phyloP scores from a whole-genome alignment of 2,888 invertebrate species.

The Sesamia inferens region DNA sequence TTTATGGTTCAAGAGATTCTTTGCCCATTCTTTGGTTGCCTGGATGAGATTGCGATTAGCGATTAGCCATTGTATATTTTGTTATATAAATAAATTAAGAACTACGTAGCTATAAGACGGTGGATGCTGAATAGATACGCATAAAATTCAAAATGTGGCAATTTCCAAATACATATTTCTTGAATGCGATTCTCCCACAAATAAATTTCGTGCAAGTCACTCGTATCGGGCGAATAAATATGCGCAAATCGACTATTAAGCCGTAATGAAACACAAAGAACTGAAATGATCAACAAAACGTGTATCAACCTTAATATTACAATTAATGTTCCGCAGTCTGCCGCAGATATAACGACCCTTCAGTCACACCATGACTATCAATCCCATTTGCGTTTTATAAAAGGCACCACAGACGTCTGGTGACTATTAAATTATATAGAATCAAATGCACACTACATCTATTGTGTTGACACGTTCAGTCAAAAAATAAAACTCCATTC shows the following conservation, averaged over 20 bases:
- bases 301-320: background rate
- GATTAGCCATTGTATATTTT: no score
- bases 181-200: background rate
- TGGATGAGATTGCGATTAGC: no score
- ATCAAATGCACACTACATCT: slow-evolving; percentile 78
- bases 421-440: slow-evolving; percentile 69
- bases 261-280: background rate
- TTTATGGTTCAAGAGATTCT: no score
- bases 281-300: background rate
- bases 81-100: background rate
- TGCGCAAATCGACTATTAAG: background rate
- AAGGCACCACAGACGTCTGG: slow-evolving; percentile 43
- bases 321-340: slow-evolving; percentile 5
- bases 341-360: slow-evolving; percentile 19
- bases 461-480: slow-evolving; percentile 72
- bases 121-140: background rate
- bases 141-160: background rate
- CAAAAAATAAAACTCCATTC: slow-evolving; percentile 74
- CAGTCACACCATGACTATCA: slow-evolving; percentile 36
- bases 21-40: no score
- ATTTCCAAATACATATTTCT: background rate
- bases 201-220: background rate
- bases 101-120: background rate
- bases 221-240: background rate
- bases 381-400: slow-evolving; percentile 41